Percentiles rank a stretch among this genome's conserved stretches.
These are phyloP conservation scores for Etheostoma cragini DNA, from an alignment of 2,113 vertebrate genomes.

Conservation along the genomic window DNA sequence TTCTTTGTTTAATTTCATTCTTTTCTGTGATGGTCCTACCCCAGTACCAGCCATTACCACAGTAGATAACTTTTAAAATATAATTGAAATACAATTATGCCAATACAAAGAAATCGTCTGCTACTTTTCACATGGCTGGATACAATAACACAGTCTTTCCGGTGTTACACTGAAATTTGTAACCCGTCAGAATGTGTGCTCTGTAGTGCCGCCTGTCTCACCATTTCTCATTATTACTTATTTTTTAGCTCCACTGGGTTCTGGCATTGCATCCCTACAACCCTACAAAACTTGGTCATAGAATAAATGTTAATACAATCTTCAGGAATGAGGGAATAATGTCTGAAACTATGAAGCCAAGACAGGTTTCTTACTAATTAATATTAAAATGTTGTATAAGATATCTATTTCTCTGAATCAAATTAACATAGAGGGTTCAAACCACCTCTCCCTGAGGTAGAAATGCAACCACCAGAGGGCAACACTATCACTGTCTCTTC, in stretches of 20 bases:
- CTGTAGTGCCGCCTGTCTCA: too few relatives aligned
- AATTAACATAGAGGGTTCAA: background rate
- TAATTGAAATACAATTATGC: too few relatives aligned
- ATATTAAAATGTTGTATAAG: background rate
- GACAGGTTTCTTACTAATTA: background rate
- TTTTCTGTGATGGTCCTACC: too few relatives aligned
- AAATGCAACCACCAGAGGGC: constrained; percentile 50
- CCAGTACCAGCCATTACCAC: too few relatives aligned
- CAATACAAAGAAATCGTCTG: too few relatives aligned
- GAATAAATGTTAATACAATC: constrained; percentile 10
- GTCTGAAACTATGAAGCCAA: background rate
- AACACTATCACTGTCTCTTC: background rate
- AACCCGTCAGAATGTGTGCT: too few relatives aligned
- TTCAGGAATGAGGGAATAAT: background rate
- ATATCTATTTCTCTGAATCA: background rate
- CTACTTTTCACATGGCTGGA: too few relatives aligned
- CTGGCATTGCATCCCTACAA: background rate
- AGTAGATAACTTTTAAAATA: too few relatives aligned
- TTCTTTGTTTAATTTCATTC: too few relatives aligned
- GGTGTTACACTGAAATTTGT: too few relatives aligned
- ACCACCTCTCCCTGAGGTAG: background rate
- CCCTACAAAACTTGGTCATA: constrained; percentile 10
- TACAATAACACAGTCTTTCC: too few relatives aligned
- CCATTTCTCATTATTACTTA: too few relatives aligned
- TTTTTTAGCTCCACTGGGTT: background rate